These are phyloP conservation scores for Gymnothorax reevesii DNA, from an alignment of 2,797 vertebrate species.

Conservation along the genomic window DNA sequence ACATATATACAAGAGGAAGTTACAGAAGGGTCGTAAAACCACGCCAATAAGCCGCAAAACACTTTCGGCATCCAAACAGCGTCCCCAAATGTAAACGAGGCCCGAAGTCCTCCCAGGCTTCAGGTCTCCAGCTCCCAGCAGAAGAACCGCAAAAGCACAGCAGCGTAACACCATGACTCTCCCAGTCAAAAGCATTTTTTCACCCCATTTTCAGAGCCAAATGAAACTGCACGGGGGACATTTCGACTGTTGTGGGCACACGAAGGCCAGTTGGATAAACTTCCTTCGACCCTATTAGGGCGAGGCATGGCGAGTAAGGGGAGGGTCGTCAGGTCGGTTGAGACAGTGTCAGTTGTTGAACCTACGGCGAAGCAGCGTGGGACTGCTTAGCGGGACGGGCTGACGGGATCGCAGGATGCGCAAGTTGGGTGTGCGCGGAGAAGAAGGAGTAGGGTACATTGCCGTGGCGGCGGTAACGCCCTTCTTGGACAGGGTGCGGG, in stretches of 20 bases:
- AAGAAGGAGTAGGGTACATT: constrained; percentile 24
- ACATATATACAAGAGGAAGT: background rate
- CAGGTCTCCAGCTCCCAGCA: background rate
- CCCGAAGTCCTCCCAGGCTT: background rate
- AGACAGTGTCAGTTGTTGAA: constrained; percentile 60
- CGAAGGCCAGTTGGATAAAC: background rate
- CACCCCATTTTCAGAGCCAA: background rate
- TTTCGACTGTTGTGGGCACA: background rate
- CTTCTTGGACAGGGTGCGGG: constrained; percentile 11
- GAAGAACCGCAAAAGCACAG: background rate
- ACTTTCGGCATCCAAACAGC: background rate
- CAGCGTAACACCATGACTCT: background rate
- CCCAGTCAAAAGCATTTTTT: background rate
- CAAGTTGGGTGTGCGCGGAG: constrained; percentile 68
- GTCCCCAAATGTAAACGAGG: background rate
- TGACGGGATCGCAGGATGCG: constrained; percentile 76
- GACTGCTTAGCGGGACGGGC: constrained; percentile 65
- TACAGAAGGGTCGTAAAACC: background rate
- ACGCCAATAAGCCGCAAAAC: background rate
- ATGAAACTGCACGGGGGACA: background rate
- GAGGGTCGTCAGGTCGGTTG: background rate
- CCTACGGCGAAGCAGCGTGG: constrained; percentile 48
- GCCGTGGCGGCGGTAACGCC: background rate
- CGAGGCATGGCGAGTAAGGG: background rate
- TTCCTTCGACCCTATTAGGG: background rate